Conservation (phyloP, 2,113 vertebrate species). For the Kryptolebias marmoratus region DNA sequence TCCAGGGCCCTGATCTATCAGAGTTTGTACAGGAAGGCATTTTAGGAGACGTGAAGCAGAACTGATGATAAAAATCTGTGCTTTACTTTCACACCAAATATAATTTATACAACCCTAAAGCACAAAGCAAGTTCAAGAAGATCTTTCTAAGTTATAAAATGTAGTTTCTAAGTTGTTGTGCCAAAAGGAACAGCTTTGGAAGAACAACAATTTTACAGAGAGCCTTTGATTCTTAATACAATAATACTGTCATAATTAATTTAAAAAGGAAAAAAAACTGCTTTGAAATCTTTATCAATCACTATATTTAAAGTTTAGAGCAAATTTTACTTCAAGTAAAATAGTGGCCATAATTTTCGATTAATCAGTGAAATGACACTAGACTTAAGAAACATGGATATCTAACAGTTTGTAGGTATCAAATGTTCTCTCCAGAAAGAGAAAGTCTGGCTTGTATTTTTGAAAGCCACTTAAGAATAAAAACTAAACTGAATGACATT, state of each 20-base stretch:
- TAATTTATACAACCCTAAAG: slow-evolving; percentile 54
- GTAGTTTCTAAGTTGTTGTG: not conserved
- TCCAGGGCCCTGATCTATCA: slow-evolving; percentile 65
- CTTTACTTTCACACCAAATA: slow-evolving; percentile 33
- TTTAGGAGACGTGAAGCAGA: slow-evolving; percentile 48
- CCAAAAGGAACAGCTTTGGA: not conserved
- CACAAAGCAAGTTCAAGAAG: slow-evolving; percentile 8
- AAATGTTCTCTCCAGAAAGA: not conserved
- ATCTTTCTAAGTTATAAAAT: slow-evolving; percentile 9
- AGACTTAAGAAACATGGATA: not conserved
- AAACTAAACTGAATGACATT: not conserved
- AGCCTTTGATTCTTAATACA: not conserved
- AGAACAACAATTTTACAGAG: not conserved
- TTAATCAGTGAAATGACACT: not conserved
- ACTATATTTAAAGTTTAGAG: not conserved
- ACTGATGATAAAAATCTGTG: slow-evolving; percentile 43
- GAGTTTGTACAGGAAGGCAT: slow-evolving; percentile 38
- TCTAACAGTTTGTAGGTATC: not conserved
- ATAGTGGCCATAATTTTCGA: not conserved
- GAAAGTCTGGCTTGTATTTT: not conserved
- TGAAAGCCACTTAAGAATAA: not conserved
- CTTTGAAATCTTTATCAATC: not conserved
- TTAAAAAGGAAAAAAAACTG: not conserved
- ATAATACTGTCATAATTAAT: not conserved
- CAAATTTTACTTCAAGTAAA: not conserved